These are phyloP conservation scores for Sminthurides aquaticus DNA, from an alignment of 2,888 invertebrate species.

Conservation along the genomic window DNA sequence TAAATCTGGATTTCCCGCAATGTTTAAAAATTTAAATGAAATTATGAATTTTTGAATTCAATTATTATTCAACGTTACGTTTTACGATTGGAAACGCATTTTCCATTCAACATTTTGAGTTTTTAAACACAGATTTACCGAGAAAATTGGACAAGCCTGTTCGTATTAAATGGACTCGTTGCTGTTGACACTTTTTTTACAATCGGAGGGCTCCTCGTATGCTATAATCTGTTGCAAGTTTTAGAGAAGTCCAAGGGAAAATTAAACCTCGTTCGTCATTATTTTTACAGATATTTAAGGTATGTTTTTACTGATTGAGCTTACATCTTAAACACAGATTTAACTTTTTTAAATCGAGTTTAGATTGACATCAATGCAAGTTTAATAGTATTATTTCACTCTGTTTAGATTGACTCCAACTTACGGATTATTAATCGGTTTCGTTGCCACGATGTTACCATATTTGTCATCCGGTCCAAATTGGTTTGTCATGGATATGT, in stretches of 20 bases:
- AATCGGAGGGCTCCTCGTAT: slow-evolving; percentile 44
- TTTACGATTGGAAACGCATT: neutral
- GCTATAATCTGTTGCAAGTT: slow-evolving; percentile 40
- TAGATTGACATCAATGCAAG: neutral
- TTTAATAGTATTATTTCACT: too few relatives aligned
- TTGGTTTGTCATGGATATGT: slow-evolving; percentile 44
- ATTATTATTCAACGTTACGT: neutral
- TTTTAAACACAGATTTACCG: slow-evolving; percentile 14
- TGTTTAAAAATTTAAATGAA: neutral
- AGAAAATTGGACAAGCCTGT: slow-evolving; percentile 18
- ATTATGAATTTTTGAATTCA: neutral
- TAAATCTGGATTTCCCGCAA: neutral
- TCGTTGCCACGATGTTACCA: slow-evolving; percentile 45
- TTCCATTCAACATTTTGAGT: too few relatives aligned
- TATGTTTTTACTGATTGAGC: slow-evolving; percentile 20
- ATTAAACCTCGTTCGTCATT: slow-evolving; percentile 38
- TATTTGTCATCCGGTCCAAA: slow-evolving; percentile 47
- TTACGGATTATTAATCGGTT: slow-evolving; percentile 45
- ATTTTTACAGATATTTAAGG: slow-evolving; percentile 44
- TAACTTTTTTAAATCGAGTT: neutral
- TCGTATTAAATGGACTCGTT: slow-evolving; percentile 39
- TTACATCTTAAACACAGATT: neutral
- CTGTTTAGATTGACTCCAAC: slow-evolving; percentile 45
- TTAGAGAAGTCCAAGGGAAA: slow-evolving; percentile 38
- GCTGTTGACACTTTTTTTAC: slow-evolving; percentile 45